Percentiles rank a stretch among this genome's conserved stretches.
Evolutionary conservation across 2,888 invertebrate genomes (phyloP).

Genomic region (Melieria crassipennis): DNA sequence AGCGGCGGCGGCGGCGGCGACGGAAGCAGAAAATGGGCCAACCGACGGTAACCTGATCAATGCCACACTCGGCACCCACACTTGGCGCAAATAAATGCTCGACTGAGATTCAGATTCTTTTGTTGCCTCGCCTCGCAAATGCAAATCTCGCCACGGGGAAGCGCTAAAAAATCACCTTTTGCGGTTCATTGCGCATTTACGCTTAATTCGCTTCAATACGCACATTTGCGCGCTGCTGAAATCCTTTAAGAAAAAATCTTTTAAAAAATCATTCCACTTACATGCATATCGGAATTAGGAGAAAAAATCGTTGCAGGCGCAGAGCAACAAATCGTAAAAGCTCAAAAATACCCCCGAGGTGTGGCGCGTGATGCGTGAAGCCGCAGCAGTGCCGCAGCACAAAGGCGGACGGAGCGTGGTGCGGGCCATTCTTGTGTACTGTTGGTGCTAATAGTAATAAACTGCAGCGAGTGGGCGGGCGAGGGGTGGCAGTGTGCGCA

Average conservation of each 20-base stretch:
- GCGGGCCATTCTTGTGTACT: not conserved
- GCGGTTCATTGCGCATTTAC: constrained; percentile 60
- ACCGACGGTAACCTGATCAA: not conserved
- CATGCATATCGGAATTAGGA: constrained; percentile 11
- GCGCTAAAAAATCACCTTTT: constrained; percentile 58
- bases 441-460: not conserved
- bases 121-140: not conserved
- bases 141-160: not conserved
- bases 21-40: not conserved
- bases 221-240: constrained; percentile 34
- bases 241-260: constrained; percentile 42
- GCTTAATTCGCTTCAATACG: constrained; percentile 54
- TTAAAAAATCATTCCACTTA: constrained; percentile 16
- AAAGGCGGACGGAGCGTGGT: not conserved
- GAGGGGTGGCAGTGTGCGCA: too few relatives aligned
- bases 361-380: constrained; percentile 44
- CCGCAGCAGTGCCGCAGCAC: constrained; percentile 38
- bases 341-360: constrained; percentile 50
- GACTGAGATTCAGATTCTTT: not conserved
- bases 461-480: too few relatives aligned
- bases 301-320: constrained; percentile 8
- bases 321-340: constrained; percentile 21
- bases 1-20: not conserved
- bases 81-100: not conserved
- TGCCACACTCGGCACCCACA: not conserved